phyloP scores from a whole-genome alignment of 2,113 vertebrate species.

The Mungos mungo region DNA sequence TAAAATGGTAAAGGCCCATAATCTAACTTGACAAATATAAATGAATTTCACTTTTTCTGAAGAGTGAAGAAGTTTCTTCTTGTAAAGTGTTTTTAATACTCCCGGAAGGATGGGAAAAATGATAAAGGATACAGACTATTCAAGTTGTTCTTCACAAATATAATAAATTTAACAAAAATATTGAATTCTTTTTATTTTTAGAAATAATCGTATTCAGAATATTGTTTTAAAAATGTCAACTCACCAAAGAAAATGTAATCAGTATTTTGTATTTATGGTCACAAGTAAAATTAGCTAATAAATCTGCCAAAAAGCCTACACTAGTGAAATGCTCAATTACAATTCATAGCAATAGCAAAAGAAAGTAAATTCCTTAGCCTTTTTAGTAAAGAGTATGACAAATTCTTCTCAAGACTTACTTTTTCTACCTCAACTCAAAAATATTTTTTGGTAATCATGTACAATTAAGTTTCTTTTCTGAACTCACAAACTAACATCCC shows the following conservation, averaged over 20 bases:
- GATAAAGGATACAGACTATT: conserved; percentile 15
- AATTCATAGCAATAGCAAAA: neutral
- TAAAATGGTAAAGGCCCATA: neutral
- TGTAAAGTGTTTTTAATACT: neutral
- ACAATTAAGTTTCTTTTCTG: neutral
- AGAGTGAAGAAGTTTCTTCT: neutral
- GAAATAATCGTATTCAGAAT: neutral
- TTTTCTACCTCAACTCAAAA: conserved; percentile 1
- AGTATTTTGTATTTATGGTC: neutral
- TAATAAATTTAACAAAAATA: neutral
- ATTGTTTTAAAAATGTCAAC: neutral
- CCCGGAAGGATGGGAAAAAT: neutral
- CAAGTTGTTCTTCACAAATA: neutral
- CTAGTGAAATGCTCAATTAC: conserved; percentile 3
- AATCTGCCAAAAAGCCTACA: neutral
- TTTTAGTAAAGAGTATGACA: neutral
- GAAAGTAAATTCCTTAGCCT: neutral
- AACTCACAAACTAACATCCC: neutral
- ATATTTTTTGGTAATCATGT: neutral
- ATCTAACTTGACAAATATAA: conserved; percentile 37
- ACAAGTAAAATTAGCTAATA: conserved; percentile 14
- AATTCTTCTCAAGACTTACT: neutral
- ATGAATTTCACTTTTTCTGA: conserved; percentile 48
- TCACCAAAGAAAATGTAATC: neutral
- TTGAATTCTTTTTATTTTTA: neutral